Evolutionary conservation across 1,140 invertebrate genomes (phyloP), one percentile per base, ranked within the genome.

Genomic region (Neotoxoptera formosana): DNA sequence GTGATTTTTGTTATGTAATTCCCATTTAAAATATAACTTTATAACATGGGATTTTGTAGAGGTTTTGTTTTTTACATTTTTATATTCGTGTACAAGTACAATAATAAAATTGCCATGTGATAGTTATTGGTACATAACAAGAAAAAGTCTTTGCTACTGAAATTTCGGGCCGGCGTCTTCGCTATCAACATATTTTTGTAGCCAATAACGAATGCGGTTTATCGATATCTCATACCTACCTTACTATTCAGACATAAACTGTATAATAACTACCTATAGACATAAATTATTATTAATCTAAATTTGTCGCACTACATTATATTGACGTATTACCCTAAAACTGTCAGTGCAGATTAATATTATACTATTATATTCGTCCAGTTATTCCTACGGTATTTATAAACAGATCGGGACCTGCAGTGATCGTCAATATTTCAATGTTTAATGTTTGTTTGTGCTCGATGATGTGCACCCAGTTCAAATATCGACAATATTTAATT

Each of bases 1-100:
- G 89, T 90, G 53, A 67, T 90, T 90, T 90, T 60, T 67, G 51
- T 90, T 90, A 67, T 67, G 89, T 45, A 90, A 90, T 45, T 67
- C 23, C 1, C 14, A 67, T 90, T 53, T 89, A 34, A 7, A 89
- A 53, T 93, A 30, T 17, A 25, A 84, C 23, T 25, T 51, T 34
- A 51, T 20, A 30, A n/a, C 25, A 90, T 56, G 14, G 4, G 23
- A 90, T 56, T 90, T 90, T 41, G 7, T 36, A 67, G n/a, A 25
- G 23, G 2, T 56, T 41, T 90, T 36, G 11, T 56, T 90, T 36
- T 23, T 56, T 7, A 34, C 20, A 88, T 20, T n/a, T 8, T 41
- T 41, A 25, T 25, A 45, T 87, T 84, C 20, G 1, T 48, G 30
- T 48, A 45, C n/a, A n/a, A n/a, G n/a, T n/a, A n/a, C n/a, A n/a